Evolutionary conservation across 2,797 vertebrate species (phyloP), one percentile per base, ranked within the genome.

Genomic region (Amphiprion clarkii): DNA sequence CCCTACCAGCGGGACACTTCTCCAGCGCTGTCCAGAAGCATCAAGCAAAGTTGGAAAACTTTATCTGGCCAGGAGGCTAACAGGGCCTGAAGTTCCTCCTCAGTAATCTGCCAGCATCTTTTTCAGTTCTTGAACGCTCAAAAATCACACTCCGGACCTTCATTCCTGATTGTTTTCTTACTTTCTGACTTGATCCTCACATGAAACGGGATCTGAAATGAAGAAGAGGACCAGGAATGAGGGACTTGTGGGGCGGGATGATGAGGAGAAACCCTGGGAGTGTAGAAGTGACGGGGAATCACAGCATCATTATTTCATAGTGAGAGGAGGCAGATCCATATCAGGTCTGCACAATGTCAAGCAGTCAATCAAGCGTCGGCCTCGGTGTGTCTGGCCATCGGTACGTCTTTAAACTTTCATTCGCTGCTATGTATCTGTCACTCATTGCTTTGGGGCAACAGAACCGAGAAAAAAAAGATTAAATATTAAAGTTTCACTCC

Each of bases 401-500:
- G 56, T 61, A 62, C 10, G 9, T 61, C 70, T 68, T 85, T 21
- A 87, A 92, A 92, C 69, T 89, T 93, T 93, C 83, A 93, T 91
- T 69, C 67, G 36, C 53, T 16, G 36, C 79, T 79, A 40, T 78
- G 85, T 81, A 79, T 82, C 90, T 93, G 92, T 93, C 92, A 91
- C 88, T 91, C 87, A 78, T 86, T 79, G 90, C 93, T 92, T 85
- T 82, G 71, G 89, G 93, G 87, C 89, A 92, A 76, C 62, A 80
- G 76, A 87, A 86, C 76, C 42, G 84, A 39, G 53, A 85, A 79
- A 87, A 81, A 46, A 86, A 82, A 70, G 67, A 93, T 94, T 58
- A 94, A 94, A 93, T 94, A 93, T 95, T 95, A 86, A 94, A 92
- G 81, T 88, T 62, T 53, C 4, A 27, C 78, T 87, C 74, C 54